These are phyloP conservation scores for Hormiphora californensis DNA, from an alignment of 37 sponge, comb jelly and placozoan genomes.

Conservation along the genomic window DNA sequence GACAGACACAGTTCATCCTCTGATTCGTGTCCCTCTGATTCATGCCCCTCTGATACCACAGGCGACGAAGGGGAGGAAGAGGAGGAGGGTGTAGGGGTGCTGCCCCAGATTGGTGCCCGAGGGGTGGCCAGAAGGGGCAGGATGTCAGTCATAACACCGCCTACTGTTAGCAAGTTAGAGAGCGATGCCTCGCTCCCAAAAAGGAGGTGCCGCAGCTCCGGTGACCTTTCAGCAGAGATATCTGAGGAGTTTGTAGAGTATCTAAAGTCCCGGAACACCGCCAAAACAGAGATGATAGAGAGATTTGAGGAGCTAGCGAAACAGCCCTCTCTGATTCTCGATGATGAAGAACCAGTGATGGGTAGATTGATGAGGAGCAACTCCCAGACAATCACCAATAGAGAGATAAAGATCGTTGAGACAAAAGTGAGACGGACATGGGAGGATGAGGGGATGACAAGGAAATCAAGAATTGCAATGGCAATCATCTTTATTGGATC, in stretches of 20 bases:
- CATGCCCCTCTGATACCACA: slow-evolving; percentile 14
- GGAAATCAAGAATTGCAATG: background rate
- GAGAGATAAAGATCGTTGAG: slow-evolving; percentile 1
- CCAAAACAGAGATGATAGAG: background rate
- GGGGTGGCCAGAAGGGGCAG: background rate
- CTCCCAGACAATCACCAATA: slow-evolving; percentile 10
- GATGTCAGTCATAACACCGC: slow-evolving; percentile 21
- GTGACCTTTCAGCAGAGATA: slow-evolving; percentile 1
- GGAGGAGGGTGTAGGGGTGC: background rate
- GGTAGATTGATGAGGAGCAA: background rate
- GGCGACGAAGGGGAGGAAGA: no score
- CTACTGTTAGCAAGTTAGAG: background rate
- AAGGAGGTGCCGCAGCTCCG: background rate
- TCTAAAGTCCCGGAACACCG: background rate
- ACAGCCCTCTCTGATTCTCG: background rate
- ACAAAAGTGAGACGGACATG: background rate
- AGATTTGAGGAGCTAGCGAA: background rate
- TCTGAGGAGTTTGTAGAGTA: slow-evolving; percentile 21
- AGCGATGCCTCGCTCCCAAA: background rate
- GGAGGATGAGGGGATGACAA: background rate
- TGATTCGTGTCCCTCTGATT: slow-evolving; percentile 17
- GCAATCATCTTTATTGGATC: slow-evolving; percentile 4
- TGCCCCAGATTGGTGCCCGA: background rate
- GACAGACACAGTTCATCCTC: no score
- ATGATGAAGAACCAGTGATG: background rate